Percentiles rank a stretch among this genome's conserved stretches.
These are phyloP conservation scores for Trinorchestia longiramus DNA, from an alignment of 1,140 invertebrate species.

Conservation along the genomic window DNA sequence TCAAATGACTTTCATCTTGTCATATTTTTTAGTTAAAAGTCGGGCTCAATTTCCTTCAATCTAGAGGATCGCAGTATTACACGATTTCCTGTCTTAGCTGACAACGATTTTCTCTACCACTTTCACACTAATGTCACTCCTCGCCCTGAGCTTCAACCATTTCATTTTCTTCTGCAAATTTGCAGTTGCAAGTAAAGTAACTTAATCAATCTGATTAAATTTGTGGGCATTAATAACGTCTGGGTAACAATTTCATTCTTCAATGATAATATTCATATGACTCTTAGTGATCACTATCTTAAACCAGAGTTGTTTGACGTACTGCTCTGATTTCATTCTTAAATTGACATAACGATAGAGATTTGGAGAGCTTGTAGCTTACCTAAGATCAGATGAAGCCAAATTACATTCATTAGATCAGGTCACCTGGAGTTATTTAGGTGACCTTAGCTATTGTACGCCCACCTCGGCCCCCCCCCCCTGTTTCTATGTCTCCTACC, in stretches of 20 bases:
- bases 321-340: neutral
- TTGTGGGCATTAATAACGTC: neutral
- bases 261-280: neutral
- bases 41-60: too few relatives aligned
- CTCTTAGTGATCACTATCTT: neutral
- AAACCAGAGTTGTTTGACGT: neutral
- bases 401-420: neutral
- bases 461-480: too few relatives aligned
- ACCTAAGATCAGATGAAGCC: neutral
- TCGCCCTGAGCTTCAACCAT: too few relatives aligned
- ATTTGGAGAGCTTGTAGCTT: neutral
- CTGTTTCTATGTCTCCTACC: too few relatives aligned
- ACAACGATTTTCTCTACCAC: too few relatives aligned
- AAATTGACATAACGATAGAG: neutral
- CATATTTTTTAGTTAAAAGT: too few relatives aligned
- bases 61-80: too few relatives aligned
- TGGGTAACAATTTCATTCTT: neutral
- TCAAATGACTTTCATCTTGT: too few relatives aligned
- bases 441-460: too few relatives aligned
- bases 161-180: too few relatives aligned
- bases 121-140: too few relatives aligned
- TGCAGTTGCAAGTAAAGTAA: neutral
- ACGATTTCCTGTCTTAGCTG: too few relatives aligned
- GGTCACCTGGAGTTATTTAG: neutral
- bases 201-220: neutral